Evolutionary conservation across 2,888 invertebrate genomes (phyloP).

Genomic region (Eristalis arbustorum): DNA sequence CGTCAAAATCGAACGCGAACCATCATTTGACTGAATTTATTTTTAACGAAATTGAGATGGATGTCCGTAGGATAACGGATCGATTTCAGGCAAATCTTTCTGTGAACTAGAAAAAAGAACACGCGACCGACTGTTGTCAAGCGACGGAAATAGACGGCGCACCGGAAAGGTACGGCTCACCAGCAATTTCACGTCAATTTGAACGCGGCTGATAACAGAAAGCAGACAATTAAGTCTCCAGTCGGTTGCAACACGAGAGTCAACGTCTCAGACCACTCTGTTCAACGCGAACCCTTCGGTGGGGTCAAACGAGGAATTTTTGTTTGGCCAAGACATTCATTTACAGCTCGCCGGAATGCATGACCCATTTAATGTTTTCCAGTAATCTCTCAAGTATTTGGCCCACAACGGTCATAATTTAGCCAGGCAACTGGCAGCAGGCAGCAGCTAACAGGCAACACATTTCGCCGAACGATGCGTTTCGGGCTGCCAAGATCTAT

Average conservation of each 20-base stretch:
- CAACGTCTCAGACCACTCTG: no score
- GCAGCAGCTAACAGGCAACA: slow-evolving; percentile 32
- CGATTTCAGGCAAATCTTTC: neutral
- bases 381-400: slow-evolving; percentile 26
- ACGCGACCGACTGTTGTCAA: neutral
- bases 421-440: slow-evolving; percentile 15
- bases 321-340: slow-evolving; percentile 26
- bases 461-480: slow-evolving; percentile 42
- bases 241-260: neutral
- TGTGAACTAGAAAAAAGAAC: neutral
- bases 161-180: no score
- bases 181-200: no score
- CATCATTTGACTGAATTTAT: neutral
- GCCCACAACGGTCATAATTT: slow-evolving; percentile 23
- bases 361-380: slow-evolving; percentile 54
- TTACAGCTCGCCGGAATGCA: slow-evolving; percentile 41
- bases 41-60: neutral
- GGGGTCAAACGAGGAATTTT: neutral
- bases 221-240: no score
- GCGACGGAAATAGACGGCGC: neutral
- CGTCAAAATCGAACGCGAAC: neutral
- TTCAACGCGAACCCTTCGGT: neutral
- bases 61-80: neutral
- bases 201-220: no score
- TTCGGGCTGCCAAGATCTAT: slow-evolving; percentile 47